These are phyloP conservation scores for Leucophenga montana DNA, from an alignment of 2,888 invertebrate species.

Conservation along the genomic window DNA sequence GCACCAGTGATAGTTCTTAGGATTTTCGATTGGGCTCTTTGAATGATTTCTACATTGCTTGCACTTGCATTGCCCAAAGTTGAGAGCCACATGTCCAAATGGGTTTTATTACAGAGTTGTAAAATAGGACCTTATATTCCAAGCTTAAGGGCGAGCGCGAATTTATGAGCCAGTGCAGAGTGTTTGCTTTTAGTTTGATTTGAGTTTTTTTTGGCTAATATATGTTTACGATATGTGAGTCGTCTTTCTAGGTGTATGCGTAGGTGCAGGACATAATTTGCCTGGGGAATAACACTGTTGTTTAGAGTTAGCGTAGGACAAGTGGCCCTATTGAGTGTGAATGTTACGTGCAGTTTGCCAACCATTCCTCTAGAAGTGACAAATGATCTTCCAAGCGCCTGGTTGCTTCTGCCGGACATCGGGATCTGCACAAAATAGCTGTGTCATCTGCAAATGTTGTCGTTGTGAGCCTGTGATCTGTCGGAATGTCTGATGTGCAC, in stretches of 20 bases:
- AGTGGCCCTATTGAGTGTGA: conserved; percentile 8
- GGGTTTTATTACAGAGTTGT: conserved; percentile 6
- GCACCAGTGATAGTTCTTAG: conserved; percentile 18
- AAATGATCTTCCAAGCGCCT: no score
- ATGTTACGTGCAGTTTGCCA: conserved; percentile 27
- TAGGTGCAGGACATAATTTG: no score
- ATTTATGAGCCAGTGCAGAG: conserved; percentile 51
- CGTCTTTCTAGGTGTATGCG: conserved; percentile 17
- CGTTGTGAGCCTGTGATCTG: background rate
- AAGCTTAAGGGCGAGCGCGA: background rate
- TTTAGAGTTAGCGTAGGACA: no score
- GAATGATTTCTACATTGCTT: conserved; percentile 5
- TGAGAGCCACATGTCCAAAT: conserved; percentile 18
- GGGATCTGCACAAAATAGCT: background rate
- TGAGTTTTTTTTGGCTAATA: conserved; percentile 20
- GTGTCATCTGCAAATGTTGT: background rate
- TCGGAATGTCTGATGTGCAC: background rate
- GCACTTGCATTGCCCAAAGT: conserved; percentile 4
- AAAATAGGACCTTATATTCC: no score
- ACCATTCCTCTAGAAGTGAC: no score
- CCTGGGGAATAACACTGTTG: background rate
- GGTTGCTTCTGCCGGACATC: no score
- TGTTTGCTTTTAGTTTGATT: conserved; percentile 49
- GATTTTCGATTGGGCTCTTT: conserved; percentile 21
- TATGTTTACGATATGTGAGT: conserved; percentile 22